Percentiles rank a stretch among this genome's conserved stretches.
Evolutionary conservation across 2,888 invertebrate genomes (phyloP).

Genomic region (Noctua janthina): DNA sequence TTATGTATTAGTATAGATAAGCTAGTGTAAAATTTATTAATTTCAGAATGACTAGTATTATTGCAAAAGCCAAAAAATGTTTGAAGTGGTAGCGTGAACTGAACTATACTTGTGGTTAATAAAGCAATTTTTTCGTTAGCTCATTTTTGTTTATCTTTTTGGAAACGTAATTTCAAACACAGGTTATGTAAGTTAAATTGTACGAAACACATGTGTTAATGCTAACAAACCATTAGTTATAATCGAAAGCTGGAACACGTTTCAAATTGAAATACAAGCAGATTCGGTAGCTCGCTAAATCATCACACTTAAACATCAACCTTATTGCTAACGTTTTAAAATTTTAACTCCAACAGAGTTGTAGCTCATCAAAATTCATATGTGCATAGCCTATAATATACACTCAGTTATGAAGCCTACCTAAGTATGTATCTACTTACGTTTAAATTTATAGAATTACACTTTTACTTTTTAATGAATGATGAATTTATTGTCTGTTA

Average conservation of each 20-base stretch:
- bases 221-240: not conserved
- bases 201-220: not conserved
- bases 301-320: not conserved
- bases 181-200: not conserved
- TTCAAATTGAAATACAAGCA: not conserved
- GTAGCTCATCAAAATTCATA: constrained; percentile 19
- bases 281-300: not conserved
- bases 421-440: not conserved
- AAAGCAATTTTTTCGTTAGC: not conserved
- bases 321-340: rapidly evolving
- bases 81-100: not conserved
- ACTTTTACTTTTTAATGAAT: constrained; percentile 46
- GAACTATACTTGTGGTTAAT: not conserved
- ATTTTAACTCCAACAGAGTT: not conserved
- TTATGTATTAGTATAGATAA: too few species aligned
- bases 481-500: not conserved
- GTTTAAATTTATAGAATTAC: not conserved
- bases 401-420: constrained; percentile 1
- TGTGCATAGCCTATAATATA: constrained; percentile 7
- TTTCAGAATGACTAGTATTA: too few species aligned
- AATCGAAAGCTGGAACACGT: not conserved
- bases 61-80: not conserved
- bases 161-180: not conserved
- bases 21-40: not conserved
- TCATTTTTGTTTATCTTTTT: not conserved